phyloP scores from a whole-genome alignment of 2,888 invertebrate species.

The Caenorhabditis sinica region DNA sequence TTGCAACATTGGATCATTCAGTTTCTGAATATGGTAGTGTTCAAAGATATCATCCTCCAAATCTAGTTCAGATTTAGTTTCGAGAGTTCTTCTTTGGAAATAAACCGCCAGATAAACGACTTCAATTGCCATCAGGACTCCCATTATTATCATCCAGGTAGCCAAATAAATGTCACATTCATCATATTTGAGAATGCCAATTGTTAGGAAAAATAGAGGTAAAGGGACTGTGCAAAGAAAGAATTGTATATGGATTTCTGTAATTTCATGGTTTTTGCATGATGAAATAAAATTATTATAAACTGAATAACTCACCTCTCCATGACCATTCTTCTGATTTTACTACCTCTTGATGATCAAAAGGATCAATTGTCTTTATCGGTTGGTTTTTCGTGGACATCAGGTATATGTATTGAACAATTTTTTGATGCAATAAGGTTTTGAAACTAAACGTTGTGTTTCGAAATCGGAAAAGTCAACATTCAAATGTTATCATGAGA shows the following conservation, averaged over 20 bases:
- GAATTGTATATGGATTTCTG: slow-evolving; percentile 2
- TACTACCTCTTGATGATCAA: too few species aligned
- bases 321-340: too few species aligned
- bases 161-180: not conserved
- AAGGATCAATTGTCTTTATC: too few species aligned
- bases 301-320: too few species aligned
- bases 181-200: not conserved
- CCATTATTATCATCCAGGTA: slow-evolving; percentile 10
- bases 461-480: too few species aligned
- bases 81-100: not conserved
- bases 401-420: too few species aligned
- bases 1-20: not conserved
- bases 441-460: too few species aligned
- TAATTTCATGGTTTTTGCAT: not conserved
- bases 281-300: too few species aligned
- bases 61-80: not conserved
- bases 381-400: too few species aligned
- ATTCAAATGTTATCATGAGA: too few species aligned
- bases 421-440: too few species aligned
- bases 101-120: not conserved
- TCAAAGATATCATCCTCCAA: slow-evolving; percentile 12
- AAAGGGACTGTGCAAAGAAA: not conserved
- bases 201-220: not conserved
- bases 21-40: not conserved
- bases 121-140: not conserved